A percentile compares a stretch with the other conserved stretches of the same genome.
Evolutionary conservation across 2,113 vertebrate species (phyloP).

Genomic region (Erinaceus europaeus): DNA sequence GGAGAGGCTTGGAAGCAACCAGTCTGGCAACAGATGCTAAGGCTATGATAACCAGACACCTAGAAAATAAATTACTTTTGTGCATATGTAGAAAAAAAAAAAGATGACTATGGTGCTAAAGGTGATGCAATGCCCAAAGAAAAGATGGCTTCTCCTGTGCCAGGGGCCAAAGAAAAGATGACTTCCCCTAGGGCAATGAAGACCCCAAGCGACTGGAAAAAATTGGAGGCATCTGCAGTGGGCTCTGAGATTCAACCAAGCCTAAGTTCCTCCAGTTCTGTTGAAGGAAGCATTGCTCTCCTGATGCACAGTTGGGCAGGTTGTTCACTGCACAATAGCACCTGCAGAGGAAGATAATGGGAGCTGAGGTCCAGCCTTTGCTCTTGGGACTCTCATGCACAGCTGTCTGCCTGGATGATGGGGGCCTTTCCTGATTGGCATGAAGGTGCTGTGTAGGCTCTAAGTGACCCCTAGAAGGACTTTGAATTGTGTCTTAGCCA

Average conservation of each 20-base stretch:
- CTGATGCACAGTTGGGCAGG: background rate
- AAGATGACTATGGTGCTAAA: conserved; percentile 71
- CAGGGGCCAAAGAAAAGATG: too few relatives aligned
- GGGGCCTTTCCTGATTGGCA: conserved; percentile 45
- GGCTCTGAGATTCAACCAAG: background rate
- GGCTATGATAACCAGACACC: background rate
- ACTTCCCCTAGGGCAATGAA: conserved; percentile 21
- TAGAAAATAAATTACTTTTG: conserved; percentile 30
- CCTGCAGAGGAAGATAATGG: background rate
- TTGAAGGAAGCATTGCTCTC: background rate
- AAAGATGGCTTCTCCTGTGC: conserved; percentile 4
- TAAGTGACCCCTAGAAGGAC: background rate
- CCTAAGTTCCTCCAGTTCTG: background rate
- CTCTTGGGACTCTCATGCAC: background rate
- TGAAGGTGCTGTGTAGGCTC: background rate
- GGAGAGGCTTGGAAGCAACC: conserved; percentile 24
- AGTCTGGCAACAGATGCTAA: background rate
- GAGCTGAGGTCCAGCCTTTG: background rate
- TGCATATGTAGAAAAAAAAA: conserved; percentile 43
- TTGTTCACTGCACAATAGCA: background rate
- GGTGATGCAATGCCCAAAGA: background rate
- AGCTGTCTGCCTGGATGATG: background rate
- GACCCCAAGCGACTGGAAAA: background rate
- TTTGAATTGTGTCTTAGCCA: background rate
- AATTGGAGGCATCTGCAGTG: background rate